Evolutionary conservation across 2,888 invertebrate genomes (phyloP), one percentile per base, ranked within the genome.

Genomic region (Pollenia amentaria): DNA sequence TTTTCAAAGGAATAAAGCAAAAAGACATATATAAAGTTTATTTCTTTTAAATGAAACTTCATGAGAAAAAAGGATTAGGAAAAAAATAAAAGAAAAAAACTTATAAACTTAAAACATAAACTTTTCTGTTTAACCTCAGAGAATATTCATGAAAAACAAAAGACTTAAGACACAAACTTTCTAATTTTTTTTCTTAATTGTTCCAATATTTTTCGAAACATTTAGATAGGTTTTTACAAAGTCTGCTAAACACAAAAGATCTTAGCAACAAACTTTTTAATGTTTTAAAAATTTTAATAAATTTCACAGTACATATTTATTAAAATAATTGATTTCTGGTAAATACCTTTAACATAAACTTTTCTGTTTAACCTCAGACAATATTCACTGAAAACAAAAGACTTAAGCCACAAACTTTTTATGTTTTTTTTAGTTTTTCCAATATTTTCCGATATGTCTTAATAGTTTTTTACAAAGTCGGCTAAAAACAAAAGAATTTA

Each of bases 281-380:
- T 29, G 4, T 29, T 29, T 29, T 6, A 29, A 29, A 29, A 4
- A 29, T 29, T 29, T 29, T 29, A 29, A 29, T 29, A 29, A 29
- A 29, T 29, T 29, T n/a, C n/a, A n/a, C n/a, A n/a, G n/a, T n/a
- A n/a, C n/a, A n/a, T n/a, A n/a, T n/a, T n/a, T n/a, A n/a, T n/a
- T n/a, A n/a, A n/a, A n/a, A n/a, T n/a, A n/a, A n/a, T n/a, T n/a
- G n/a, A n/a, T n/a, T n/a, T n/a, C n/a, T n/a, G n/a, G n/a, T n/a
- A n/a, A n/a, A n/a, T n/a, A n/a, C n/a, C n/a, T n/a, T n/a, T n/a
- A 21, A 65, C 44, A 46, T 48, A 18, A 65, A 65, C 48, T 18
- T 46, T 46, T 64, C 42, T 21, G 0, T 14, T 21, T 21, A 21
- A 21, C 21, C 1, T 21, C 21, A 21, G 21, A 2, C 1, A 21